phyloP scores from a whole-genome alignment of 2,888 invertebrate genomes.

The Andrena bucephala region DNA sequence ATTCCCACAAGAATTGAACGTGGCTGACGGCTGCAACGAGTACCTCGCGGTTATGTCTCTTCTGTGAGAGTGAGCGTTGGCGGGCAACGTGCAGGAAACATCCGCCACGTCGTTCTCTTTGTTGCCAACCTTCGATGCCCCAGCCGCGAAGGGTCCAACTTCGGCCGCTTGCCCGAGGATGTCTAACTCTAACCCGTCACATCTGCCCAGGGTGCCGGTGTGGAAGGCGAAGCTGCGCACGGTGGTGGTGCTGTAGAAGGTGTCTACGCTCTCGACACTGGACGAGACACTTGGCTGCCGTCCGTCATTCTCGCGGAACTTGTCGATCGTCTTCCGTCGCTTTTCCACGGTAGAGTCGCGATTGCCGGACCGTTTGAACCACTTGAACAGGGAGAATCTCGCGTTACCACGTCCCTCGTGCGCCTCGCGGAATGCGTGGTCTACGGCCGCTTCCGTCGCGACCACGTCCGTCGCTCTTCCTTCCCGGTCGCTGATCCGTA shows the following conservation, averaged over 20 bases:
- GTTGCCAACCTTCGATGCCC: constrained; percentile 75
- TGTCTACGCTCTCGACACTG: constrained; percentile 88
- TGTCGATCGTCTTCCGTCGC: constrained; percentile 63
- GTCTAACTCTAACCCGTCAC: constrained; percentile 62
- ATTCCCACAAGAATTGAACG: constrained; percentile 78
- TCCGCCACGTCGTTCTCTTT: constrained; percentile 50
- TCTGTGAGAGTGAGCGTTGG: constrained; percentile 70
- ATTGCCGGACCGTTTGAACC: constrained; percentile 89
- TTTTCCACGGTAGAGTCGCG: constrained; percentile 67
- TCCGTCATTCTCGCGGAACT: constrained; percentile 61
- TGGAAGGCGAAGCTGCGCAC: constrained; percentile 90
- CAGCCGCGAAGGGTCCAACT: constrained; percentile 80
- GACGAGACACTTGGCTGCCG: constrained; percentile 80
- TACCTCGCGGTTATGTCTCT: constrained; percentile 79
- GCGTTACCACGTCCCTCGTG: constrained; percentile 79
- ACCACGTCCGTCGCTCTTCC: constrained; percentile 56
- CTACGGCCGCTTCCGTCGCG: constrained; percentile 53
- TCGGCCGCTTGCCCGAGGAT: constrained; percentile 69
- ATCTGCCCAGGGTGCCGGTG: constrained; percentile 85
- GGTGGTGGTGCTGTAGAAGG: constrained; percentile 90
- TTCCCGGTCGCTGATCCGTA: constrained; percentile 62
- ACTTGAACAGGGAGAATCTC: constrained; percentile 89
- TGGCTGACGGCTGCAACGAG: constrained; percentile 76
- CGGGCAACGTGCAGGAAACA: constrained; percentile 76
- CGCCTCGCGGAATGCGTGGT: constrained; percentile 26